Conservation (phyloP, 2,797 vertebrate species). For the Octomys mimax region DNA sequence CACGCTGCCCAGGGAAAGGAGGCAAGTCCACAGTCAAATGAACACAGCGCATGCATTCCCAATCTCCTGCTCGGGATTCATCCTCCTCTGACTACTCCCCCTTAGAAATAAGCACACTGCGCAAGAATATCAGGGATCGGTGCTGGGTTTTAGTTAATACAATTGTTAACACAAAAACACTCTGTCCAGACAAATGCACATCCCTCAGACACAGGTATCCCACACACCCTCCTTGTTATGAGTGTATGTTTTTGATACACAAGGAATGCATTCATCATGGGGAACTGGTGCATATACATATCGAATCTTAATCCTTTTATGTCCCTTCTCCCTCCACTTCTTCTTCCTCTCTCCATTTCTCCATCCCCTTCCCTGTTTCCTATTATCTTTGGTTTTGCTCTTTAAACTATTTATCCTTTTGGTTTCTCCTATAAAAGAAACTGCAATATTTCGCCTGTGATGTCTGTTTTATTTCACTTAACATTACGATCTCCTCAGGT, state of each 20-base stretch:
- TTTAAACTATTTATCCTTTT: background rate
- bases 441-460: background rate
- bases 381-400: background rate
- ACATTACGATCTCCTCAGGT: background rate
- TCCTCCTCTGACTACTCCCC: constrained; percentile 18
- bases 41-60: constrained; percentile 11
- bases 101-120: constrained; percentile 65
- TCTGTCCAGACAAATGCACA: background rate
- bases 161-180: constrained; percentile 54
- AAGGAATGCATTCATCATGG: background rate
- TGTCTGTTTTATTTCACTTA: background rate
- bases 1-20: constrained; percentile 30
- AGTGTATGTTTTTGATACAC: background rate
- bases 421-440: background rate
- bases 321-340: background rate
- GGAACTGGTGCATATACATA: background rate
- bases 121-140: constrained; percentile 41
- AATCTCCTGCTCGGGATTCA: constrained; percentile 53
- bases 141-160: constrained; percentile 63
- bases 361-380: background rate
- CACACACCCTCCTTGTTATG: background rate
- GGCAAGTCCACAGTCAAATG: constrained; percentile 34
- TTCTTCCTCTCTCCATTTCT: background rate
- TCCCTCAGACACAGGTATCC: background rate
- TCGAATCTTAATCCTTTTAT: background rate